A percentile compares a stretch with the other conserved stretches of the same genome.
These are phyloP conservation scores for Drosophila gaucha DNA, from an alignment of 2,888 invertebrate genomes.

Conservation along the genomic window DNA sequence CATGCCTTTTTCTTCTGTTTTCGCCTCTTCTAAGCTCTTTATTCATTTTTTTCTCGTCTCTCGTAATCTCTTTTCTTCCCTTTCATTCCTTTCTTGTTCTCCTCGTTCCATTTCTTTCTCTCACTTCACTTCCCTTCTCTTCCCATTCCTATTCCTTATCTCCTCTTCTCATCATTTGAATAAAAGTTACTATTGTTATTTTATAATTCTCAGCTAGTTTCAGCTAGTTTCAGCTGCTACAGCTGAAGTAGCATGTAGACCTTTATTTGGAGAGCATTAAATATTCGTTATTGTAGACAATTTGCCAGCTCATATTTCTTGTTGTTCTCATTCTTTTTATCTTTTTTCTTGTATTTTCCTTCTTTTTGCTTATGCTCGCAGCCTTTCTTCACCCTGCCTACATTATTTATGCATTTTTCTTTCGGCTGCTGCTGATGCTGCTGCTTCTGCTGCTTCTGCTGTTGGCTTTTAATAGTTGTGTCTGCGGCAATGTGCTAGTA, in stretches of 20 bases:
- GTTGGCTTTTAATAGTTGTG: slow-evolving; percentile 72
- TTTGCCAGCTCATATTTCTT: slow-evolving; percentile 36
- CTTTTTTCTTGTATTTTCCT: slow-evolving; percentile 7
- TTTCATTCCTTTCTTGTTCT: no score
- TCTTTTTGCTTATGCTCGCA: slow-evolving; percentile 25
- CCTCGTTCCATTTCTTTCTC: no score
- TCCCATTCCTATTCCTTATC: not conserved
- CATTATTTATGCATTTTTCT: slow-evolving; percentile 78
- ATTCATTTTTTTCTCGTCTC: no score
- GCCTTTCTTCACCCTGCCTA: slow-evolving; percentile 49
- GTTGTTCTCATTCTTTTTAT: slow-evolving; percentile 22
- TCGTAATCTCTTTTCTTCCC: no score
- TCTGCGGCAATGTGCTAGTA: slow-evolving; percentile 50
- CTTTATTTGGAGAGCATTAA: slow-evolving; percentile 30
- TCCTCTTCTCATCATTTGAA: not conserved
- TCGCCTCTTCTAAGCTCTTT: no score
- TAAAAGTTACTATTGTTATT: not conserved
- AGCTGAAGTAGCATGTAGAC: not conserved
- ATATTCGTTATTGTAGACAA: slow-evolving; percentile 35
- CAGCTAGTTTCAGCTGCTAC: not conserved
- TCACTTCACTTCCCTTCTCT: not conserved
- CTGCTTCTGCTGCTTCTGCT: slow-evolving; percentile 20
- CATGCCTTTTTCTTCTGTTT: no score
- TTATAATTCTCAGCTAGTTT: slow-evolving; percentile 5
- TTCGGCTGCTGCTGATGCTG: slow-evolving; percentile 46